Evolutionary conservation across 2,113 vertebrate genomes (phyloP).

Genomic region (Xiphophorus maculatus): DNA sequence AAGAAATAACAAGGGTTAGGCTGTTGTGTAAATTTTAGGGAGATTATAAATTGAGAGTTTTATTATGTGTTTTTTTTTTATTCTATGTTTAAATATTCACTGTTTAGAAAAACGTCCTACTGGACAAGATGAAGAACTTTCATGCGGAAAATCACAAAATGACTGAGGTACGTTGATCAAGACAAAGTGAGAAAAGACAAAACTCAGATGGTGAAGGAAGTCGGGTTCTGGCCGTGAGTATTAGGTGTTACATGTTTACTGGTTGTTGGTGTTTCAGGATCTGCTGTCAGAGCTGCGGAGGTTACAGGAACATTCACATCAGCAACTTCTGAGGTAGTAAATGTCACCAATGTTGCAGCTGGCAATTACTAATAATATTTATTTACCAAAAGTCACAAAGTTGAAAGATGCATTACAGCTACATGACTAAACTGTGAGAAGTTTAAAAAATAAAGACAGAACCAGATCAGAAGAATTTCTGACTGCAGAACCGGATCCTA

Average conservation of each 20-base stretch:
- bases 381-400: too few relatives aligned
- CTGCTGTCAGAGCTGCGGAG: conserved; percentile 74
- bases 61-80: background rate
- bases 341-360: background rate
- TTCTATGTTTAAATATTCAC: conserved; percentile 3
- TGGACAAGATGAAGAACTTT: conserved; percentile 77
- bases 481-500: background rate
- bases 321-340: conserved; percentile 75
- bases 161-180: conserved; percentile 68
- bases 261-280: conserved; percentile 59
- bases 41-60: background rate
- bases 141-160: conserved; percentile 76
- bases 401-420: too few relatives aligned
- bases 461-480: too few relatives aligned
- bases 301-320: conserved; percentile 78
- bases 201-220: background rate
- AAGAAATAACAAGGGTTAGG: conserved; percentile 75
- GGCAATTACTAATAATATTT: background rate
- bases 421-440: too few relatives aligned
- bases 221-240: background rate
- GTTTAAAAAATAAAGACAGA: too few relatives aligned
- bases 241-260: background rate
- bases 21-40: background rate
- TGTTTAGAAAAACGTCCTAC: conserved; percentile 71
- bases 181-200: background rate